A percentile compares a stretch with the other conserved stretches of the same genome.
These are phyloP conservation scores for Bicyclus anynana DNA, from an alignment of 1,140 invertebrate genomes.

Conservation along the genomic window DNA sequence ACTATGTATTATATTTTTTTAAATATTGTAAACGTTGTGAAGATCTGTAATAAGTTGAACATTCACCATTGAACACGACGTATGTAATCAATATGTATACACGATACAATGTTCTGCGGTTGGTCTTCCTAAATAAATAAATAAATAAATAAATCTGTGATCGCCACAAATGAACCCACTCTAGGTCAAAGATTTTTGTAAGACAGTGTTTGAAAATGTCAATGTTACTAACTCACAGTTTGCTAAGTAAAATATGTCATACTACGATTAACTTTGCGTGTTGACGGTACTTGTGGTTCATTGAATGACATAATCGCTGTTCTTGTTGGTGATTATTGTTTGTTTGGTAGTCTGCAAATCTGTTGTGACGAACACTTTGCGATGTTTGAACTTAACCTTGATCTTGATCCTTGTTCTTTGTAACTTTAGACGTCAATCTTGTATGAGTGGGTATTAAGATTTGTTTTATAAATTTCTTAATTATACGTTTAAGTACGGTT, in stretches of 20 bases:
- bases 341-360: background rate
- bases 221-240: background rate
- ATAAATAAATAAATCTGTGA: too few relatives aligned
- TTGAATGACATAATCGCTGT: background rate
- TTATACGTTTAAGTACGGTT: too few relatives aligned
- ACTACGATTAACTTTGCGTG: constrained; percentile 11
- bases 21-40: too few relatives aligned
- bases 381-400: background rate
- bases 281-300: background rate
- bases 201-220: background rate
- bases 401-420: background rate
- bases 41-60: too few relatives aligned
- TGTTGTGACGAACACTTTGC: background rate
- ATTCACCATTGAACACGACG: too few relatives aligned
- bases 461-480: too few relatives aligned
- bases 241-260: constrained; percentile 8
- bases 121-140: too few relatives aligned
- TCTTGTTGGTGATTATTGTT: background rate
- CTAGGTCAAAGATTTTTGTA: background rate
- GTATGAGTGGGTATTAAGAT: too few relatives aligned
- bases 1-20: too few relatives aligned
- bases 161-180: background rate
- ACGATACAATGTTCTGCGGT: too few relatives aligned
- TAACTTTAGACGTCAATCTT: too few relatives aligned
- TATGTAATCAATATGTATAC: too few relatives aligned